Evolutionary conservation across 2,113 vertebrate species (phyloP).

Genomic region (Podilymbus podiceps): DNA sequence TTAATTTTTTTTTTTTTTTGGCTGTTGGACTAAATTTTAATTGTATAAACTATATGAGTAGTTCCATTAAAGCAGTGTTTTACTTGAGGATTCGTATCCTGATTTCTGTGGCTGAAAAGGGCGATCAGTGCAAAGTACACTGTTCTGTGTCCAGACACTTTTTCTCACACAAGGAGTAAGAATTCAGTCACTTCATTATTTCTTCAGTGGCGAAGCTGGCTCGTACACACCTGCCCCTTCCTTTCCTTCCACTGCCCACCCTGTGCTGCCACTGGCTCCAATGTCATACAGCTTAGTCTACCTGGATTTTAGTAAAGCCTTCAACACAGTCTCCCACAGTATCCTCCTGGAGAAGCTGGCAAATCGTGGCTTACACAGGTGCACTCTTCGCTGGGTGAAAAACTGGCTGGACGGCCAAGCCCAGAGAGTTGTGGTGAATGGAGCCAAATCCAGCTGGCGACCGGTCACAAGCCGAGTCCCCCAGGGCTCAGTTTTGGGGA

Average conservation of each 20-base stretch:
- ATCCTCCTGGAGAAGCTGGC: no score
- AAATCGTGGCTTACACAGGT: no score
- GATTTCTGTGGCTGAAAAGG: not conserved
- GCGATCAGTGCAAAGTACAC: not conserved
- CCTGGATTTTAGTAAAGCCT: no score
- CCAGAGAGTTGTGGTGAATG: no score
- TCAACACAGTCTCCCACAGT: no score
- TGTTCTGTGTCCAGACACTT: not conserved
- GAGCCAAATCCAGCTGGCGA: no score
- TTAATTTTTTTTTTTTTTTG: not conserved
- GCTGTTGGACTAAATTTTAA: not conserved
- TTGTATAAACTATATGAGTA: not conserved
- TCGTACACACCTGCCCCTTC: not conserved
- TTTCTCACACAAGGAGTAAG: not conserved
- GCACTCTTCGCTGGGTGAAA: no score
- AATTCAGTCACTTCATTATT: not conserved
- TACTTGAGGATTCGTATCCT: not conserved
- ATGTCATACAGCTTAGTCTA: not conserved
- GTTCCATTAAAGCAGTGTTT: not conserved
- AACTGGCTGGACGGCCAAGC: no score
- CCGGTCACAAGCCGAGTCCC: no score
- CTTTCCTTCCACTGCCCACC: not conserved
- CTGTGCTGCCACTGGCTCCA: not conserved
- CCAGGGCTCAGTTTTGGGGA: no score
- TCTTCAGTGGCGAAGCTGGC: not conserved